Evolutionary conservation across 2,888 invertebrate species (phyloP).

Genomic region (Adineta ricciae): DNA sequence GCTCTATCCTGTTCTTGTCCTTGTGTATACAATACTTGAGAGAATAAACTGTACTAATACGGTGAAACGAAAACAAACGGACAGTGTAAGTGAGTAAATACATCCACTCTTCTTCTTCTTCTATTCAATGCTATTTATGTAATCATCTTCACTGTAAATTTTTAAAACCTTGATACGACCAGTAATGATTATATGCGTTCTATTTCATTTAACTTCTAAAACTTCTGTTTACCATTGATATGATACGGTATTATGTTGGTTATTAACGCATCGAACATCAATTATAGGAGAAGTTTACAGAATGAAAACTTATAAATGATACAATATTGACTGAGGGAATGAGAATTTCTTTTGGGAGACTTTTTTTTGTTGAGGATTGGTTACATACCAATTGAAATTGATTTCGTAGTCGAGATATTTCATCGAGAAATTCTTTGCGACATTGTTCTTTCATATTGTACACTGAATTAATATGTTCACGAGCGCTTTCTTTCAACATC

Average conservation of each 20-base stretch:
- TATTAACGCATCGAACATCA: not conserved
- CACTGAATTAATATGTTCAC: slow-evolving; percentile 6
- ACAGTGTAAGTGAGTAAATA: no score
- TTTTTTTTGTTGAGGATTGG: no score
- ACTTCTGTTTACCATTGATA: not conserved
- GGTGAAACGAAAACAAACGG: no score
- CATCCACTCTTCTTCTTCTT: no score
- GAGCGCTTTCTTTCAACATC: slow-evolving; percentile 4
- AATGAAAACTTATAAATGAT: not conserved
- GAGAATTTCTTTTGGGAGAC: no score
- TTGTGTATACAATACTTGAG: no score
- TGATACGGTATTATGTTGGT: not conserved
- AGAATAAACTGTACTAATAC: no score
- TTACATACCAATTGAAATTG: slow-evolving; percentile 17
- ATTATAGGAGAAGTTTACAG: not conserved
- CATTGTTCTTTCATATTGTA: not conserved
- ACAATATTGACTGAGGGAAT: not conserved
- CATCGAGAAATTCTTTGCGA: slow-evolving; percentile 18
- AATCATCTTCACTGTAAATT: no score
- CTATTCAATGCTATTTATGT: no score
- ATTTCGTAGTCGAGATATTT: not conserved
- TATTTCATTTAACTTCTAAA: not conserved
- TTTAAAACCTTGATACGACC: no score
- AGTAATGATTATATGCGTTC: no score
- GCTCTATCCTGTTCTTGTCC: no score